Evolutionary conservation across 2,113 vertebrate genomes (phyloP), one percentile per base, ranked within the genome.

Genomic region (Labeo rohita): DNA sequence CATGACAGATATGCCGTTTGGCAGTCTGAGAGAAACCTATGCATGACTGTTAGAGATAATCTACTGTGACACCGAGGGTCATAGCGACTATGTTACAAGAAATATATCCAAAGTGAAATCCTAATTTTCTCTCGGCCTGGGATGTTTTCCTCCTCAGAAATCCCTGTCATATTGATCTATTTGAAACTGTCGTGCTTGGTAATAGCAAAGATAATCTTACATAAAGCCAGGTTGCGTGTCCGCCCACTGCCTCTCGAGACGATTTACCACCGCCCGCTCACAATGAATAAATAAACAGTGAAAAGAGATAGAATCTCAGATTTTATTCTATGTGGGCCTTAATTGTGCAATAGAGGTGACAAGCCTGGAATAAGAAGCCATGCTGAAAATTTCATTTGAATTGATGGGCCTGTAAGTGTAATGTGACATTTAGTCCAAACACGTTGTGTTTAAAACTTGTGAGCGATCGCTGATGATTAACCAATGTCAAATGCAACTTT

Each of bases 241-340:
- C 61, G 76, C 81, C 52, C 82, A 49, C 59, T 72, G 87, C 84
- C 90, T 87, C 88, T 91, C 88, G 89, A 90, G 92, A 90, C 79
- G 85, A 90, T 93, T 92, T 90, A 90, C 87, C 89, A 87, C 81
- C 86, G 88, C 88, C 91, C 89, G 77, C 75, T 92, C 89, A 89
- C 93, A 87, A 93, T 93, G 93, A 93, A 94, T 93, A 93, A 92
- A 93, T 93, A 93, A 93, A 92, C 83, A 91, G 91, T 90, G 90
- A 90, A 80, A 91, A 92, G 85, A 91, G 90, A 90, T 83, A 75
- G 84, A 87, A 90, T 91, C 82, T 36, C 61, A n/a, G 34, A 72
- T 84, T 83, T 10, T 7, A 88, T 84, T 82, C 84, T 13, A 47
- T 11, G 50, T 80, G 87, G 65, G 87, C 88, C 76, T 89, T 73